Evolutionary conservation across 2,113 vertebrate genomes (phyloP), one percentile per base, ranked within the genome.

Genomic region (Ailuropoda melanoleuca): DNA sequence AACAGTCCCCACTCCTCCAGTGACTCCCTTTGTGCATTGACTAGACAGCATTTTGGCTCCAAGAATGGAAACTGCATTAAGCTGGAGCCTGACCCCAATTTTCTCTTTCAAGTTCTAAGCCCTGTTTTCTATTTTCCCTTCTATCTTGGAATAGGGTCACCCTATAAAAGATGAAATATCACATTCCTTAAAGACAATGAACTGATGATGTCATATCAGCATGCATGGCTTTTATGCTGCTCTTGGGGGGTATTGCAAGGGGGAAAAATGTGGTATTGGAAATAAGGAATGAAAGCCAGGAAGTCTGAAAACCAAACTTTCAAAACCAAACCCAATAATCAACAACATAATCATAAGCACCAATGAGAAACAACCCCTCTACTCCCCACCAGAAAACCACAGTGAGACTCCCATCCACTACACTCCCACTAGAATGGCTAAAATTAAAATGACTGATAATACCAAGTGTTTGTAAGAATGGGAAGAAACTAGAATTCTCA

Each of bases 51-150:
- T 98, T 90, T 66, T 97, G 97, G 96, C n/a, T 46, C 83, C 0
- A 0, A 70, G 84, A 93, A 62, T 72, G 92, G 97, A 97, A 98
- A 98, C 39, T 66, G 8, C 19, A 56, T 93, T 98, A 90, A 97
- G 75, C 55, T 70, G 87, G 89, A 96, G 96, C 17, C 77, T 50
- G 39, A 86, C 90, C 39, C 19, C 37, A 87, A 97, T 29, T 80
- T 78, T 97, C 72, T 84, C 92, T 92, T 97, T 97, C 64, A 94
- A 96, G 87, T 91, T 93, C 93, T 96, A 31, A 6, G 13, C 34
- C 75, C 29, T 29, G 8, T 97, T 98, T 96, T 97, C 85, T 94
- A 46, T 87, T n/a, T 96, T 97, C 83, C 15, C 31, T 97, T 94
- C 34, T 3, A 37, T 93, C 94, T 81, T 97, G 84, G 53, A 70